Evolutionary conservation across 2,888 invertebrate species (phyloP).

Genomic region (Oxytorus armatus): DNA sequence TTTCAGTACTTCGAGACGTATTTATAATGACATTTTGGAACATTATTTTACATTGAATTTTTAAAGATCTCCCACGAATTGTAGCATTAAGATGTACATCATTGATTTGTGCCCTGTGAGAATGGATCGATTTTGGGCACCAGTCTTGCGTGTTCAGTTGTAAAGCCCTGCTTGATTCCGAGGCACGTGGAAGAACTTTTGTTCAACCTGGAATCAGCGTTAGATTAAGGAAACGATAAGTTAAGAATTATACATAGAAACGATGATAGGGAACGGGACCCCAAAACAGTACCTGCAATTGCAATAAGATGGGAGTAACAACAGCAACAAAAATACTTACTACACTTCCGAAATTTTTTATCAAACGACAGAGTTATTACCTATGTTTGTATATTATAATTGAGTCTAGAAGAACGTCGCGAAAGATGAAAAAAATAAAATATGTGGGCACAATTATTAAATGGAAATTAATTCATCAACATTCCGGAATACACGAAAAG

Average conservation of each 20-base stretch:
- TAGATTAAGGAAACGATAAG: slow-evolving; percentile 5
- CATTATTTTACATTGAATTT: too few species aligned
- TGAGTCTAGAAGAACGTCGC: slow-evolving; percentile 36
- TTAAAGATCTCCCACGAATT: too few species aligned
- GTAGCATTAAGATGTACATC: too few species aligned
- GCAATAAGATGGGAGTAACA: slow-evolving; percentile 49
- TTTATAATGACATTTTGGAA: too few species aligned
- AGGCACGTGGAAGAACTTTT: not conserved
- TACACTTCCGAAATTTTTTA: slow-evolving; percentile 55
- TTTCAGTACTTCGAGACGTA: too few species aligned
- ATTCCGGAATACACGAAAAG: not conserved
- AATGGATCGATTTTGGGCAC: too few species aligned
- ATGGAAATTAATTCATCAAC: slow-evolving; percentile 41
- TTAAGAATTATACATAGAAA: slow-evolving; percentile 15
- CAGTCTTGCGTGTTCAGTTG: slow-evolving; percentile 7
- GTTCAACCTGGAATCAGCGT: not conserved
- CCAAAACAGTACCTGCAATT: slow-evolving; percentile 62
- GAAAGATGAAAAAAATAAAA: slow-evolving; percentile 9
- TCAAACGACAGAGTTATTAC: slow-evolving; percentile 38
- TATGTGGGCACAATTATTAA: slow-evolving; percentile 42
- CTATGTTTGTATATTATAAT: slow-evolving; percentile 40
- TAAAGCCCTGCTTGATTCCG: slow-evolving; percentile 8
- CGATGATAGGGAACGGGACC: slow-evolving; percentile 34
- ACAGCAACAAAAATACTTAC: slow-evolving; percentile 7
- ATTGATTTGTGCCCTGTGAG: too few species aligned